Conservation (phyloP, 1,140 invertebrate species). For the Calephelis nemesis region DNA sequence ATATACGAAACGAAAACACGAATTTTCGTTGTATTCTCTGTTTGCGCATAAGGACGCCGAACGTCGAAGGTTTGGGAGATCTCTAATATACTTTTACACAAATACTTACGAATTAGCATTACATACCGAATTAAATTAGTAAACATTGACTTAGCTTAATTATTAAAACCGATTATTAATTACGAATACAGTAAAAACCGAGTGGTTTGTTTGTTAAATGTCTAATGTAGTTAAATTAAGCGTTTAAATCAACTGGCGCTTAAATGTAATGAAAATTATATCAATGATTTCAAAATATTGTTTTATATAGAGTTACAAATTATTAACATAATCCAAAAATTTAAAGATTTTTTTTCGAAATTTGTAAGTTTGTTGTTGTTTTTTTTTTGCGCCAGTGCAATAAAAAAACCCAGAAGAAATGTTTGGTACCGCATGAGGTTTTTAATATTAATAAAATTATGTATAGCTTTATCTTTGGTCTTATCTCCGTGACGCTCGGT, state of each 20-base stretch:
- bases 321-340: conserved; percentile 16
- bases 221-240: conserved; percentile 14
- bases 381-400: conserved; percentile 1
- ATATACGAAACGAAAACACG: conserved; percentile 23
- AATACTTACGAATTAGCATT: conserved; percentile 74
- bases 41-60: conserved; percentile 48
- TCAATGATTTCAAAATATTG: background rate
- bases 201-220: conserved; percentile 13
- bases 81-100: conserved; percentile 74
- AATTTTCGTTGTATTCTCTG: conserved; percentile 71
- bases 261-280: background rate
- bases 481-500: conserved; percentile 66
- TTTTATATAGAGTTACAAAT: background rate
- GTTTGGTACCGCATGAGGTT: conserved; percentile 75
- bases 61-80: conserved; percentile 74
- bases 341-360: conserved; percentile 18
- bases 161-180: conserved; percentile 70
- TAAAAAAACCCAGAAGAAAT: conserved; percentile 47
- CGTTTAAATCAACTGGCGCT: background rate
- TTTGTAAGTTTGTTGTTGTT: conserved; percentile 10
- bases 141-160: conserved; percentile 78
- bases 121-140: conserved; percentile 76
- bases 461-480: conserved; percentile 76
- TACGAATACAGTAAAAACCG: conserved; percentile 48
- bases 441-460: conserved; percentile 68